A percentile compares a stretch with the other conserved stretches of the same genome.
Conservation (phyloP, 1,140 invertebrate species). For the Dryas iulia region DNA sequence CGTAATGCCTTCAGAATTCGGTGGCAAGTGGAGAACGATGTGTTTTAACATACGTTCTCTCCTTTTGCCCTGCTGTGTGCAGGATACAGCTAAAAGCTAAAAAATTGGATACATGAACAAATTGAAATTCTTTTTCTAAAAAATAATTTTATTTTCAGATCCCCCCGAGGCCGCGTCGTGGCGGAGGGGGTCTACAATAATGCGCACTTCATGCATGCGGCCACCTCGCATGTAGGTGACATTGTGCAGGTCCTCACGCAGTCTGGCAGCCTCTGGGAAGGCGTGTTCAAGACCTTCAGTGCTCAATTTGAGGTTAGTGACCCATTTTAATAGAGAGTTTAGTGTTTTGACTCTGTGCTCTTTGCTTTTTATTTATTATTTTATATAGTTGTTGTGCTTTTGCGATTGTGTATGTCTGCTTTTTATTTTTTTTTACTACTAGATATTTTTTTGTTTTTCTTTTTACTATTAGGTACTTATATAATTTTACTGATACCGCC, state of each 20-base stretch:
- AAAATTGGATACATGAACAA: no score
- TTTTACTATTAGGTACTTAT: no score
- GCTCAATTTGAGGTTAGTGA: constrained; percentile 85
- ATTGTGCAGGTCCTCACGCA: constrained; percentile 90
- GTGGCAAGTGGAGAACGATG: no score
- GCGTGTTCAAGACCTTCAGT: constrained; percentile 93
- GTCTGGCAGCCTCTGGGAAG: constrained; percentile 91
- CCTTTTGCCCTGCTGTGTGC: no score
- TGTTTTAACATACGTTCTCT: no score
- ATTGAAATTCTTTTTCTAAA: no score
- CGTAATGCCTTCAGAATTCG: no score
- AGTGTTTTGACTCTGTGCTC: background rate
- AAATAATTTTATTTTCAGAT: constrained; percentile 66
- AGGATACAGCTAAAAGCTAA: no score
- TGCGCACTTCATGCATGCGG: constrained; percentile 92
- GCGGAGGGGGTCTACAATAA: constrained; percentile 93
- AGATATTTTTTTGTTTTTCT: no score
- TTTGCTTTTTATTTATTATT: background rate
- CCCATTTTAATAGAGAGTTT: background rate
- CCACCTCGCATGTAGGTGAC: constrained; percentile 90
- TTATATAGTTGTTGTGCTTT: background rate
- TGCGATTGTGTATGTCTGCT: background rate
- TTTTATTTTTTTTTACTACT: no score
- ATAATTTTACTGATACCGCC: no score
- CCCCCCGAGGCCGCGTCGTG: constrained; percentile 83